A percentile compares a stretch with the other conserved stretches of the same genome.
Evolutionary conservation across 2,888 invertebrate genomes (phyloP).

Genomic region (Platycnemis pennipes): DNA sequence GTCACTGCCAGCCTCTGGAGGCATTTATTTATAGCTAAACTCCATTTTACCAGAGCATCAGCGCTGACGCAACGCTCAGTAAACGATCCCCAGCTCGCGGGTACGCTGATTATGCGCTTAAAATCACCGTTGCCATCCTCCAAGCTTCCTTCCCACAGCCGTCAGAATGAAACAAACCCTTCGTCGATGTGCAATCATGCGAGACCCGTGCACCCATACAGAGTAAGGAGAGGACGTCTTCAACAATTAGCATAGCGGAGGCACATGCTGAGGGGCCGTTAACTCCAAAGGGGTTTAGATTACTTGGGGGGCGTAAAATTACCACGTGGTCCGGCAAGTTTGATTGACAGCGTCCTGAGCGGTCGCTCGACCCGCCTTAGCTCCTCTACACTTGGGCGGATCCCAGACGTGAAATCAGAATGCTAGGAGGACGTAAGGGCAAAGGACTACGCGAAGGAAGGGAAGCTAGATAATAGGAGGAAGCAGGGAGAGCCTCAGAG

Average conservation of each 20-base stretch:
- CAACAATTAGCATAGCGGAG: neutral
- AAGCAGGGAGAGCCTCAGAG: neutral
- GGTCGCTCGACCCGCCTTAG: neutral
- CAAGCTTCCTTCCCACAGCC: neutral
- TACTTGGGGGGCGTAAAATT: slow-evolving; percentile 29
- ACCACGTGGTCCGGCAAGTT: neutral
- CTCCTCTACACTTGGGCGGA: neutral
- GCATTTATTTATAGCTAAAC: neutral
- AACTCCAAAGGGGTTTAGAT: slow-evolving; percentile 44
- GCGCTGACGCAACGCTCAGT: neutral
- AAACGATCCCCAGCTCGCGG: neutral
- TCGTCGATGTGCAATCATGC: neutral
- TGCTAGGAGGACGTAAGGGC: neutral
- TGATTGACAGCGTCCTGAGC: slow-evolving; percentile 44
- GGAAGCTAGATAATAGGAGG: neutral
- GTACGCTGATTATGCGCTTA: neutral
- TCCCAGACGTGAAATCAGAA: neutral
- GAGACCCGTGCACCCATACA: neutral
- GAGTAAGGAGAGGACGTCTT: neutral
- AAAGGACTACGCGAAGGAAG: neutral
- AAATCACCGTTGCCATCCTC: neutral
- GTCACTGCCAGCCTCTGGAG: neutral
- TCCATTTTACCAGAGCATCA: too few relatives aligned
- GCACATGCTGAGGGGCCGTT: neutral
- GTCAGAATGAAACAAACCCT: neutral